Conservation (phyloP, 2,888 invertebrate genomes). For the Cerastis leucographa region DNA sequence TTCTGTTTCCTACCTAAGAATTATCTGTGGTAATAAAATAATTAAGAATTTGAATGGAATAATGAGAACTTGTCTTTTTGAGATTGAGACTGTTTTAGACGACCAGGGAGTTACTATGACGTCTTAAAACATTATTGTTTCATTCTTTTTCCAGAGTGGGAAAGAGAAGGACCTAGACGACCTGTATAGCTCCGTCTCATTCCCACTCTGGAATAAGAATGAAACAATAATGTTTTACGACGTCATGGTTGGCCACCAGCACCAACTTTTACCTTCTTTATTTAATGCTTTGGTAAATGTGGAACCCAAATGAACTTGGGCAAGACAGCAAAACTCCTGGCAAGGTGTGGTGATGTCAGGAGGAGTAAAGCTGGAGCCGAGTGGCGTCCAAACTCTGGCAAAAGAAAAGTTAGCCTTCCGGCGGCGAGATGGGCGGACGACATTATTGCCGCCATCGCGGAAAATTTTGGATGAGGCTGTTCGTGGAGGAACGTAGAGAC, state of each 20-base stretch:
- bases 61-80: neutral
- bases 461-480: neutral
- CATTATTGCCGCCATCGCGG: neutral
- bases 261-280: neutral
- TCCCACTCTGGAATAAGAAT: no score
- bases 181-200: no score
- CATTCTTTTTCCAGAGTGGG: no score
- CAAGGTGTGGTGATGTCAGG: neutral
- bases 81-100: neutral
- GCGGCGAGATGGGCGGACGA: no score
- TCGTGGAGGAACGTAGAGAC: neutral
- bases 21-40: neutral
- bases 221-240: no score
- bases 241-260: no score
- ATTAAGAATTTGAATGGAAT: neutral
- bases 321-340: neutral
- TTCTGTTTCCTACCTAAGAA: slow-evolving; percentile 12
- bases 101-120: no score
- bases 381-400: neutral
- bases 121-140: no score
- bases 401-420: neutral
- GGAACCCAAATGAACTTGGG: neutral
- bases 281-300: neutral
- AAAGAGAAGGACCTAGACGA: no score
- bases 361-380: neutral